Base-by-base conservation (phyloP, 2,888 invertebrate genomes). In the Conus canariensis region DNA sequence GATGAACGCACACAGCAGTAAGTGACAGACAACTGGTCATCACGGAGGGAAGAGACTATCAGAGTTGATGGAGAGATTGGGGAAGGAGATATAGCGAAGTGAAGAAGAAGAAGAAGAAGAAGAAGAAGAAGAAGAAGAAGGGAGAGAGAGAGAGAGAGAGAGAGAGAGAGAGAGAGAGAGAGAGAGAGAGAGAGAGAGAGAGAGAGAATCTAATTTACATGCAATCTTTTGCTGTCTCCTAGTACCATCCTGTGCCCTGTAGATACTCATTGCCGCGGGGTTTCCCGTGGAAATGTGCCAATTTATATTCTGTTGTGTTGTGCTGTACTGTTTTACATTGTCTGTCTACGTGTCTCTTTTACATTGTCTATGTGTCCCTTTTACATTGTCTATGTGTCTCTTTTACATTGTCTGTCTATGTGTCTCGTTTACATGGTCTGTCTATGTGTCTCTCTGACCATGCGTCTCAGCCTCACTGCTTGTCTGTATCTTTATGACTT, bases 131-230 rank as follows among this genome's bases (percentile, higher is more conserved):
- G 9, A 25, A 25, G 25, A 77, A 14, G 14, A 9, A 77, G 30
- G 14, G 8, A 77, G 77, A 8, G 1, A 4, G 77, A 4, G 30
- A 6, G 77, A 77, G 77, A 25, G 77, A 25, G 77, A 77, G 77
- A 77, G 77, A 77, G 30, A 70, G n/a, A 8, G 30, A 30, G 30
- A 30, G 30, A 30, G 30, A 30, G 30, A 30, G 77, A 30, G 77
- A 77, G 77, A 80, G 77, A 80, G 77, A 80, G 77, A 80, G 77
- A 80, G 77, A 80, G 77, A 80, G 77, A 80, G 77, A 80, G 77
- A 80, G 77, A 80, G 77, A 30, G 30, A 30, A 12, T 30, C 77
- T 77, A 80, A 80, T 80, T 80, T 80, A 10, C 77, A 80, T 80
- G 77, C 77, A 80, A 80, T 80, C 77, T 80, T 30, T 80, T 30